Conservation (phyloP, 2,113 vertebrate genomes). For the Nerophis lumbriciformis region DNA sequence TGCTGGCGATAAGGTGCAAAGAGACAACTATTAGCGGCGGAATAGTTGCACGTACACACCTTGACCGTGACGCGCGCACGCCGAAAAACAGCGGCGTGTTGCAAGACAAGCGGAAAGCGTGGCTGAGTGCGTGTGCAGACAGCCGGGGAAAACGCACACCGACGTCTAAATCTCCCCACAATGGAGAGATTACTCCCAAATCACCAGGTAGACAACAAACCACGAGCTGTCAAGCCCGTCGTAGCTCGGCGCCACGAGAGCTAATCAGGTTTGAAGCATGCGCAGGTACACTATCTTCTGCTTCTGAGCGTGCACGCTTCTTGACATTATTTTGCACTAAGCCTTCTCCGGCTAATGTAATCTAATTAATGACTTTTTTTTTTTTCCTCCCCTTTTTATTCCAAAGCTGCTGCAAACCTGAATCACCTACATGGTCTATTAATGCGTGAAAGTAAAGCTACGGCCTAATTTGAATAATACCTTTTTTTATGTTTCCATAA, state of each 20-base stretch:
- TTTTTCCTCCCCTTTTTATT: neutral
- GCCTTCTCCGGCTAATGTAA: conserved; percentile 70
- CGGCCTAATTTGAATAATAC: too few species aligned
- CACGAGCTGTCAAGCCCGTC: conserved; percentile 41
- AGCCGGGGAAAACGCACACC: conserved; percentile 49
- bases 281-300: conserved; percentile 68
- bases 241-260: conserved; percentile 31
- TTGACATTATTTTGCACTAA: conserved; percentile 70
- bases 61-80: conserved; percentile 15
- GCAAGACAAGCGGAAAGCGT: conserved; percentile 41
- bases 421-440: conserved; percentile 19
- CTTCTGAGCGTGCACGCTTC: conserved; percentile 54
- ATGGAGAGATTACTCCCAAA: conserved; percentile 65
- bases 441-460: neutral
- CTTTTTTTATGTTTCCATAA: conserved; percentile 2
- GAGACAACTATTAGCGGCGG: conserved; percentile 49
- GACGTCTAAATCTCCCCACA: conserved; percentile 68
- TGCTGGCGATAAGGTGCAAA: conserved; percentile 55
- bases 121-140: conserved; percentile 27
- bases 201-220: conserved; percentile 68
- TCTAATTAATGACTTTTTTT: conserved; percentile 71
- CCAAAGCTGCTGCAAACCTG: conserved; percentile 33
- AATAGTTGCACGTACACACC: conserved; percentile 26
- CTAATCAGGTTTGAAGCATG: conserved; percentile 63
- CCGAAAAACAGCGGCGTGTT: conserved; percentile 41